These are phyloP conservation scores for Apaloderma vittatum DNA, from an alignment of 2,113 vertebrate species.

Conservation along the genomic window DNA sequence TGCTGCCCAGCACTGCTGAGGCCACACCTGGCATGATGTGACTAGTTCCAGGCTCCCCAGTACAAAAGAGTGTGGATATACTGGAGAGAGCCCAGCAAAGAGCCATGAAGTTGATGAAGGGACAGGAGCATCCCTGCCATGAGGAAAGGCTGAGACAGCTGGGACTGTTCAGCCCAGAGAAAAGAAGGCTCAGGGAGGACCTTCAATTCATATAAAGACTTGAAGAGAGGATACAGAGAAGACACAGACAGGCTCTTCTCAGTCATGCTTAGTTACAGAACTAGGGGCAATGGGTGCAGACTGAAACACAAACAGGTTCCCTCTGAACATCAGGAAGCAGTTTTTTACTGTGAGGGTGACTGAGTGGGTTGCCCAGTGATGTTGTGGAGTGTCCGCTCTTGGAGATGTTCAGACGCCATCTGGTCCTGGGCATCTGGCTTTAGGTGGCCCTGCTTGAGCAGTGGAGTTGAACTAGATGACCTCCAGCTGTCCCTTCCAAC, in stretches of 20 bases:
- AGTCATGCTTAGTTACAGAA: neutral
- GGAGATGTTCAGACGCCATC: neutral
- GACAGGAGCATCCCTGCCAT: neutral
- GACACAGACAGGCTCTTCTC: neutral
- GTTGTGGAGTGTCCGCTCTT: neutral
- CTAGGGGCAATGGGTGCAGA: neutral
- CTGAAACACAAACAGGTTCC: neutral
- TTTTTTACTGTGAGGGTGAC: neutral
- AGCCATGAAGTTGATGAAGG: fast-evolving
- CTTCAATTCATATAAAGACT: neutral
- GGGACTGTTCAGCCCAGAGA: neutral
- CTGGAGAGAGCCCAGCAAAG: neutral
- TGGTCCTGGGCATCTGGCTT: neutral
- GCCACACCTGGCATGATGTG: neutral
- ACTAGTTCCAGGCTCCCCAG: neutral
- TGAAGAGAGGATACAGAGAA: neutral
- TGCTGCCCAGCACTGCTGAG: neutral
- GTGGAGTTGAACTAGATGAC: neutral
- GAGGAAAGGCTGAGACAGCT: neutral
- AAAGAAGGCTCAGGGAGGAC: neutral
- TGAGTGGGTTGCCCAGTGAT: neutral
- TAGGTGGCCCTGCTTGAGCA: neutral
- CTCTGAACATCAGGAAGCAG: neutral
- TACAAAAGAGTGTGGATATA: neutral
- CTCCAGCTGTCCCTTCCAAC: neutral